Evolutionary conservation across 2,113 vertebrate genomes (phyloP).

Genomic region (Butorides virescens): DNA sequence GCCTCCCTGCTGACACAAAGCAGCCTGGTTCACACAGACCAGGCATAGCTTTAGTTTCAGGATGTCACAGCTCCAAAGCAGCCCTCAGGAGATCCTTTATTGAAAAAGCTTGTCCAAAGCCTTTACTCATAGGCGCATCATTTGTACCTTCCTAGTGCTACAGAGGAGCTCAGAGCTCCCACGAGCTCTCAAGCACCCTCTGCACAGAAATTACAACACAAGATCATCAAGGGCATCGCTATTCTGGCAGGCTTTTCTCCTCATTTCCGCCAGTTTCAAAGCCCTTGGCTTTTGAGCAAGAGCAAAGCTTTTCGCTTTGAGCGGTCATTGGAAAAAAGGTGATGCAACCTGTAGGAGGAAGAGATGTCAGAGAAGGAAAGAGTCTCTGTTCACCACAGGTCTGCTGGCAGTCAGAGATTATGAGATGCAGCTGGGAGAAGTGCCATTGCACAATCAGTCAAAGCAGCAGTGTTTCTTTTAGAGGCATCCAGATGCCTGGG

Average conservation of each 20-base stretch:
- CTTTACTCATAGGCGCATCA: neutral
- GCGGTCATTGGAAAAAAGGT: neutral
- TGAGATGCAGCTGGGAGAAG: conserved; percentile 29
- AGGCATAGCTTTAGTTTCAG: neutral
- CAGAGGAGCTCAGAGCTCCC: neutral
- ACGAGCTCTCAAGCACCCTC: neutral
- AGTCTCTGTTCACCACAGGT: neutral
- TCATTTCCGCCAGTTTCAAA: neutral
- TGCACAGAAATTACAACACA: neutral
- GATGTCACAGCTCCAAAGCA: neutral
- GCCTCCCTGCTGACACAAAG: neutral
- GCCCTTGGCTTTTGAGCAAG: neutral
- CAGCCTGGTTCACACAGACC: neutral
- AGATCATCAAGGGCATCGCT: neutral
- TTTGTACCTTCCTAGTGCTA: neutral
- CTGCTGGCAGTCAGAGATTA: neutral
- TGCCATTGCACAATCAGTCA: conserved; percentile 39
- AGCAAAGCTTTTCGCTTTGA: neutral
- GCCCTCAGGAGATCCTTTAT: neutral
- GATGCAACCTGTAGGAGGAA: neutral
- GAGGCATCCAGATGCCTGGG: conserved; percentile 1
- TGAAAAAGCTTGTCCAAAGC: neutral
- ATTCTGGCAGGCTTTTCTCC: neutral
- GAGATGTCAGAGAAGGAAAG: neutral
- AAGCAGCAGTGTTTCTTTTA: conserved; percentile 26